Conservation (phyloP, 2,797 vertebrate species). For the Tinamus major region DNA sequence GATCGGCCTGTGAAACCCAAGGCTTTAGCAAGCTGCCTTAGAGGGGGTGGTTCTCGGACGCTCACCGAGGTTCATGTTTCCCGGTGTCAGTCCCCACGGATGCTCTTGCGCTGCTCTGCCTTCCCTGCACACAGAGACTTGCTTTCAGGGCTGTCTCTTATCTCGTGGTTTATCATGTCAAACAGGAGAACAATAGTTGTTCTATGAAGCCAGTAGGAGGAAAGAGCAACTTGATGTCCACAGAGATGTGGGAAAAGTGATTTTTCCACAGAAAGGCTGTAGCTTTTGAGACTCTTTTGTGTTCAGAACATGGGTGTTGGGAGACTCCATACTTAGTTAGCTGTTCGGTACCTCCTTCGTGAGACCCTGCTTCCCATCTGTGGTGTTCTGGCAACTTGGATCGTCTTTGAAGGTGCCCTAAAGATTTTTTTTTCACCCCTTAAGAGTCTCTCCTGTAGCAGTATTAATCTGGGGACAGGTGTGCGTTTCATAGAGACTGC, state of each 20-base stretch:
- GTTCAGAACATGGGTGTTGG: background rate
- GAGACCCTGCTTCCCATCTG: background rate
- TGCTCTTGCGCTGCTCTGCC: background rate
- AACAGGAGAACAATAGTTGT: background rate
- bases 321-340: background rate
- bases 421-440: background rate
- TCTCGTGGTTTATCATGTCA: slow-evolving; percentile 25
- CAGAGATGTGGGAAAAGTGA: background rate
- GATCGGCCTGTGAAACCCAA: background rate
- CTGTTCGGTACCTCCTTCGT: background rate
- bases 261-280: slow-evolving; percentile 7
- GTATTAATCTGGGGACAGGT: background rate
- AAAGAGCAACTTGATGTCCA: background rate
- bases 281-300: background rate
- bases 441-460: background rate
- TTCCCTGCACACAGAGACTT: slow-evolving; percentile 14
- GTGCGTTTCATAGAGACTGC: slow-evolving; percentile 2
- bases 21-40: background rate
- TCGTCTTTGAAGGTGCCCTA: background rate
- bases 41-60: background rate
- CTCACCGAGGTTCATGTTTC: slow-evolving; percentile 13
- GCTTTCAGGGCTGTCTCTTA: background rate
- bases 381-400: background rate
- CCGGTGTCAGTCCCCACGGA: background rate
- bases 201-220: background rate